Conservation (phyloP, 2,888 invertebrate species). For the Limnephilus marmoratus region DNA sequence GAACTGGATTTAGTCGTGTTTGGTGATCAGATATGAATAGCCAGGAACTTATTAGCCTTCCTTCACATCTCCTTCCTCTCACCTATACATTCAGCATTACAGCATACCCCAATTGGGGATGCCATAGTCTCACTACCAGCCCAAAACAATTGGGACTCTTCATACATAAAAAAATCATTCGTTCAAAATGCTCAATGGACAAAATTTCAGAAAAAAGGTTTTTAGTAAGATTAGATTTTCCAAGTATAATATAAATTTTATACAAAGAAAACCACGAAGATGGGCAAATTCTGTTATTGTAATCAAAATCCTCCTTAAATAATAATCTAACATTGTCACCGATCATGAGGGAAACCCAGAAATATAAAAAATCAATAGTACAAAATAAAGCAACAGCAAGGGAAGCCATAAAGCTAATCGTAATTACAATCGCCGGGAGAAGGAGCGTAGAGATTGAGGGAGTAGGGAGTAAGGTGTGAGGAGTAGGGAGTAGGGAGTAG, state of each 20-base stretch:
- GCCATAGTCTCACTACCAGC: background rate
- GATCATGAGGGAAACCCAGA: background rate
- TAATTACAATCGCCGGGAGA: conserved; percentile 3
- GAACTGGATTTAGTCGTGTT: background rate
- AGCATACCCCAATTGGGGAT: background rate
- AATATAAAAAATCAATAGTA: background rate
- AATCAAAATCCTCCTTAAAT: too few relatives aligned
- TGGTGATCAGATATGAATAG: too few relatives aligned
- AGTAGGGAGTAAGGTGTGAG: background rate
- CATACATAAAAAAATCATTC: too few relatives aligned
- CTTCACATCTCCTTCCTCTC: too few relatives aligned
- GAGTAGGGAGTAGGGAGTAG: background rate
- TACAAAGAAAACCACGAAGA: too few relatives aligned
- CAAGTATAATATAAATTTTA: too few relatives aligned
- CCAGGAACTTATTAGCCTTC: too few relatives aligned
- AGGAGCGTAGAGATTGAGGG: background rate
- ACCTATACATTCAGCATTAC: background rate
- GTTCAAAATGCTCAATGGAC: too few relatives aligned
- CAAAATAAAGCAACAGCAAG: background rate
- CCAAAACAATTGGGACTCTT: background rate
- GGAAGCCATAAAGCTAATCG: background rate
- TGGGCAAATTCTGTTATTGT: too few relatives aligned
- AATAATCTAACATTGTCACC: background rate
- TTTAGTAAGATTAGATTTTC: too few relatives aligned
- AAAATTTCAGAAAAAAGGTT: too few relatives aligned